These are phyloP conservation scores for Oscheius sp. DNA, from an alignment of 1,140 invertebrate genomes.

Conservation along the genomic window DNA sequence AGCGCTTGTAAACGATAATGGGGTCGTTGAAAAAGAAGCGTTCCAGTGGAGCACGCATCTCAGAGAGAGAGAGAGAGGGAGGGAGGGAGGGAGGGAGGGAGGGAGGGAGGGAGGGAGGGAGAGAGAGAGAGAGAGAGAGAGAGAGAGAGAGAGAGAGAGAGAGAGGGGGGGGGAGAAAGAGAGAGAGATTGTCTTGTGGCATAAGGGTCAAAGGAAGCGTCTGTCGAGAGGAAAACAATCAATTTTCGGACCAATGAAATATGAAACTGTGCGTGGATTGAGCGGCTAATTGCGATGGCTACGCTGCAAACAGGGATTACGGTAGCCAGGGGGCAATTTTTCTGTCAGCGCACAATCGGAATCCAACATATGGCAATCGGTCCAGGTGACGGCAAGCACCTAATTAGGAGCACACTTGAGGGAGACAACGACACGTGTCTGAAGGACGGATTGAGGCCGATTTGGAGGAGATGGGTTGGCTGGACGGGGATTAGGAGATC, in stretches of 20 bases:
- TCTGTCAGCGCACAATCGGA: not conserved
- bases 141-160: not conserved
- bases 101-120: not conserved
- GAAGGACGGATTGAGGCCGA: no score
- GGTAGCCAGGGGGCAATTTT: not conserved
- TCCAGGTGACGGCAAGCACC: not conserved
- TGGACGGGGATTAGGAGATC: no score
- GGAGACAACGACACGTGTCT: no score
- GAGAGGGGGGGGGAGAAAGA: not conserved
- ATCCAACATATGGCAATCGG: not conserved
- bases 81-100: not conserved
- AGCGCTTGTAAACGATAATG: not conserved
- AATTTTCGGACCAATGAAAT: not conserved
- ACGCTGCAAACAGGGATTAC: not conserved
- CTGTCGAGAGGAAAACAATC: not conserved
- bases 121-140: not conserved
- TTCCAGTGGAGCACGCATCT: not conserved
- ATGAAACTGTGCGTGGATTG: not conserved
- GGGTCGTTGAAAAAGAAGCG: not conserved
- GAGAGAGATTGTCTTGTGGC: not conserved
- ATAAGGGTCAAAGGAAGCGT: not conserved
- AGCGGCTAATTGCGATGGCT: not conserved
- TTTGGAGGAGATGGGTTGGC: no score
- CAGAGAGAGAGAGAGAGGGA: not conserved
- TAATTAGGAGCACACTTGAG: not conserved